phyloP scores from a whole-genome alignment of 2,113 vertebrate species.

The Dinomys branickii region DNA sequence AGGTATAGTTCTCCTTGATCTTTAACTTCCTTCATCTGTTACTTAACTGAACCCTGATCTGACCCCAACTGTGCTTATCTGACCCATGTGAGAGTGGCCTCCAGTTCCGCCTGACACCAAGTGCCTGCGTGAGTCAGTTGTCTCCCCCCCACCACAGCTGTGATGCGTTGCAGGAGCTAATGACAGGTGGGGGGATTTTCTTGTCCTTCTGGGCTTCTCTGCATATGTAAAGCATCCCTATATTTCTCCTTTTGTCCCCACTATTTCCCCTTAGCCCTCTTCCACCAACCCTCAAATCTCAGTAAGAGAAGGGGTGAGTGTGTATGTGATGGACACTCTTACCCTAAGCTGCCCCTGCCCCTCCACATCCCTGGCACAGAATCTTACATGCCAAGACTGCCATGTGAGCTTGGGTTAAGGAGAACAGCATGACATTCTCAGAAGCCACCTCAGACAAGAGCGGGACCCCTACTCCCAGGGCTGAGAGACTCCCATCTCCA shows the following conservation, averaged over 20 bases:
- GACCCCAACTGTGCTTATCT: not conserved
- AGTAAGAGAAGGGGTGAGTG: not conserved
- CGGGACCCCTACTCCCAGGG: not conserved
- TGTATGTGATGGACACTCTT: rapidly evolving
- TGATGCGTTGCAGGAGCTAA: not conserved
- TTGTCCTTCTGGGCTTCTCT: not conserved
- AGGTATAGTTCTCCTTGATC: not conserved
- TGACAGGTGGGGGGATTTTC: not conserved
- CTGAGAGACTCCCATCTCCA: not conserved
- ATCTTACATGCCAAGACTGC: not conserved
- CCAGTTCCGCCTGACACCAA: not conserved
- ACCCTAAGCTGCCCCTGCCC: not conserved
- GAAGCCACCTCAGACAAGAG: not conserved
- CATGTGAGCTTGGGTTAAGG: not conserved
- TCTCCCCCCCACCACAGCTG: not conserved
- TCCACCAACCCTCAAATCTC: not conserved
- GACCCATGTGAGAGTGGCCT: not conserved
- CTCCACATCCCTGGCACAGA: not conserved
- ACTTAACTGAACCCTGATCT: not conserved
- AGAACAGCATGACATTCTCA: not conserved
- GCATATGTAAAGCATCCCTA: not conserved
- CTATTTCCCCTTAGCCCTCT: not conserved
- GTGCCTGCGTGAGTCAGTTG: not conserved
- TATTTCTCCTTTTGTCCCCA: not conserved
- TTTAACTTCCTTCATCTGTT: not conserved